Base-by-base conservation (phyloP, 2,888 invertebrate genomes). In the Phengaris alcon region DNA sequence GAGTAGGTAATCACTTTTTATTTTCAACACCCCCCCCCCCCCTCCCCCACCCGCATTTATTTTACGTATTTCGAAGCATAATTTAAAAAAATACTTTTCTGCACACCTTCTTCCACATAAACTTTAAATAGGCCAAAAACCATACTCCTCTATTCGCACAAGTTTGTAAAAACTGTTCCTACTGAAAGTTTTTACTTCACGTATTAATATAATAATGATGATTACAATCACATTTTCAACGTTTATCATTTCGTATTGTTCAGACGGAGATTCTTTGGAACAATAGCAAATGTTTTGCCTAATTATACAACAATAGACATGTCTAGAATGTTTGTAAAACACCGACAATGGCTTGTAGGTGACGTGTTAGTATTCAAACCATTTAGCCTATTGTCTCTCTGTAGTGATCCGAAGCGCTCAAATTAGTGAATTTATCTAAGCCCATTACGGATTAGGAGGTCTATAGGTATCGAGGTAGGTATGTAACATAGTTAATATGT, bases 321-420 rank as follows among this genome's bases (percentile, higher is more conserved):
- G 72, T 72, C 22, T 52, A 51, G 48, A 48, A 75, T 75, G 75
- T 68, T 76, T 74, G 51, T 64, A 73, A 69, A 75, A 70, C 72
- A 70, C 35, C 68, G 75, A 75, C 68, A 51, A 59, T 64, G 35
- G 44, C 48, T 4, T 13, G 52, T 22, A 51, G 52, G 70, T 57
- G 46, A 59, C 54, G 70, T 52, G 68, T 46, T 64, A 10, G 59
- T 59, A 59, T 44, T 64, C 64, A 69, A 12, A 64, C 12, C 64
- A 12, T 15, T 68, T 48, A 15, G 48, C 3, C 72, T 13, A 72
- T 72, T 72, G 72, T 72, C 13, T 13, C 44, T 6, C n/a, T 68
- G 3, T 68, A 35, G 46, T 68, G 35, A 68, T 59, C 59, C 59
- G 22, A 68, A 46, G 46, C 8, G 46, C n/a, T 46, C 46, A 68